Conservation (phyloP, 64 coral and sea anemone genomes). For the Pachyseris speciosa region DNA sequence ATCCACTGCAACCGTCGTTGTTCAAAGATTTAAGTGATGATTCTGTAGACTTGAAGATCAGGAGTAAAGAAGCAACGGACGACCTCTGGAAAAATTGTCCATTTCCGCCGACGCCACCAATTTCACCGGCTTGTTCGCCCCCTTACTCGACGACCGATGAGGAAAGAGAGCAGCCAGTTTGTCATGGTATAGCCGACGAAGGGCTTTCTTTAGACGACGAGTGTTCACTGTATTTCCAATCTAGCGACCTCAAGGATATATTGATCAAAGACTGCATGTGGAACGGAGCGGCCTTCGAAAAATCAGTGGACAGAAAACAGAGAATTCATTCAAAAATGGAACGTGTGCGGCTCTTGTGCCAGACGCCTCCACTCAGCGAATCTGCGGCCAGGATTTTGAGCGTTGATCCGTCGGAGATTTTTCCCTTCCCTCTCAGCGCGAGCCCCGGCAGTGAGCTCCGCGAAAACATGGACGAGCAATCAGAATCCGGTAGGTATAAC, state of each 20-base stretch:
- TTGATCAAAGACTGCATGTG: slow-evolving; percentile 98
- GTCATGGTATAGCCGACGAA: slow-evolving; percentile 84
- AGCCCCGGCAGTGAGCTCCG: slow-evolving; percentile 51
- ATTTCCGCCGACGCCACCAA: slow-evolving; percentile 88
- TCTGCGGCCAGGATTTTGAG: slow-evolving; percentile 85
- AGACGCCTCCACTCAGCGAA: slow-evolving; percentile 84
- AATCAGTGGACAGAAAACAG: slow-evolving; percentile 38
- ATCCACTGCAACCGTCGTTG: slow-evolving; percentile 77
- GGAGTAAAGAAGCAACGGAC: slow-evolving; percentile 62
- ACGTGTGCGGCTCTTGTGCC: slow-evolving; percentile 69
- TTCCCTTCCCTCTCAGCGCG: slow-evolving; percentile 81
- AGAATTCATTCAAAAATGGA: slow-evolving; percentile 64
- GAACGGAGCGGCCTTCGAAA: slow-evolving; percentile 87
- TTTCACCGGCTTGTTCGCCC: slow-evolving; percentile 83
- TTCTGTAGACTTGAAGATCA: slow-evolving; percentile 70
- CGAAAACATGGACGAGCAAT: slow-evolving; percentile 67
- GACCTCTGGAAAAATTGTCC: slow-evolving; percentile 75
- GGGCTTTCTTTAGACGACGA: slow-evolving; percentile 69
- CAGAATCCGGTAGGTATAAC: slow-evolving; percentile 80
- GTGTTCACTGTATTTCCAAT: slow-evolving; percentile 85
- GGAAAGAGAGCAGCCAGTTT: slow-evolving; percentile 81
- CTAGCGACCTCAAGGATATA: slow-evolving; percentile 92
- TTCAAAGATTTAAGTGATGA: slow-evolving; percentile 92
- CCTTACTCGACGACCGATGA: slow-evolving; percentile 51
- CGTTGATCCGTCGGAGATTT: slow-evolving; percentile 91